Evolutionary conservation across 1,140 invertebrate species (phyloP).

Genomic region (Drosophila sp.): DNA sequence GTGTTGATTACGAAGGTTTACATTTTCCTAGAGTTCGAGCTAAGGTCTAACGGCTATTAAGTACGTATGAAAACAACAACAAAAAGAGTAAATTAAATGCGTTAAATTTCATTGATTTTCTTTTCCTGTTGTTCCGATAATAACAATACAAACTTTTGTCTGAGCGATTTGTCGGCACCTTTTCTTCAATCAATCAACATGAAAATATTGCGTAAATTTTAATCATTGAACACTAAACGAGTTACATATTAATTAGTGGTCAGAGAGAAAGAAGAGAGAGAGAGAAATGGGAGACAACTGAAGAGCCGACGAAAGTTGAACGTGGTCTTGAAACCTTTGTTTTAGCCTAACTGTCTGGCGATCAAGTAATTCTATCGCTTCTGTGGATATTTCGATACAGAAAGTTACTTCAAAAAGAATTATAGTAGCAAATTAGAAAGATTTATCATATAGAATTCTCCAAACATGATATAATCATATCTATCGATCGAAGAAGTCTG

Average conservation of each 20-base stretch:
- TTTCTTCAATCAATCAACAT: slow-evolving; percentile 40
- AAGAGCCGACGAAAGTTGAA: background rate
- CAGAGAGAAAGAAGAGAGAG: background rate
- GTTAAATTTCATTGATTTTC: slow-evolving; percentile 38
- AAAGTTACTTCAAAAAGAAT: too few species aligned
- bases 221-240: slow-evolving; percentile 19
- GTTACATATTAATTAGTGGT: slow-evolving; percentile 42
- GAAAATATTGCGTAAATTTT: slow-evolving; percentile 31
- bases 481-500: too few species aligned
- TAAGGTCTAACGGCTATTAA: background rate
- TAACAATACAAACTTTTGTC: slow-evolving; percentile 29
- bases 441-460: too few species aligned
- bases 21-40: slow-evolving; percentile 33
- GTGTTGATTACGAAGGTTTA: slow-evolving; percentile 27
- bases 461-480: too few species aligned
- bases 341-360: too few species aligned
- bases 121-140: slow-evolving; percentile 2
- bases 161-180: slow-evolving; percentile 46
- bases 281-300: too few species aligned
- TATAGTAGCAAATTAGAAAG: too few species aligned
- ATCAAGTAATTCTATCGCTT: too few species aligned
- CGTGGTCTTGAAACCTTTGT: too few species aligned
- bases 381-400: too few species aligned
- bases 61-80: slow-evolving; percentile 17
- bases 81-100: slow-evolving; percentile 26